Percentiles rank a stretch among this genome's conserved stretches.
Conservation (phyloP, 37 sponge, comb jelly and placozoan genomes). For the Cliona cf. orientalis region DNA sequence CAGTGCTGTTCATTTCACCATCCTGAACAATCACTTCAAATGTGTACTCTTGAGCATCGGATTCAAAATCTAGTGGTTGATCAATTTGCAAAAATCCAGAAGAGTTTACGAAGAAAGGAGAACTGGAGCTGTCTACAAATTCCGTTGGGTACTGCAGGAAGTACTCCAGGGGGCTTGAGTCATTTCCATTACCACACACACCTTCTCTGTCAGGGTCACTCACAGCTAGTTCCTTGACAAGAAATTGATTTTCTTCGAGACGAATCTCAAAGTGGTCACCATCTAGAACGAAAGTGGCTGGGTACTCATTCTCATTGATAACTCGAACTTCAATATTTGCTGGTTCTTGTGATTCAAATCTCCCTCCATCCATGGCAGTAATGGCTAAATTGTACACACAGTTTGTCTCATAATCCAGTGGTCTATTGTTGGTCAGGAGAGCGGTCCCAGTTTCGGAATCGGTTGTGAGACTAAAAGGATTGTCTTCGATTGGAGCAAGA, state of each 20-base stretch:
- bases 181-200: neutral
- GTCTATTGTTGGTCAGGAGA: conserved; percentile 24
- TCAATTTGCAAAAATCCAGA: conserved; percentile 20
- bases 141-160: neutral
- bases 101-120: neutral
- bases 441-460: conserved; percentile 25
- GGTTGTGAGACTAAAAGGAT: conserved; percentile 38
- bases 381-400: conserved; percentile 15
- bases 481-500: conserved; percentile 27
- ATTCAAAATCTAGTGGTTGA: conserved; percentile 30
- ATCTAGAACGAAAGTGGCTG: conserved; percentile 17
- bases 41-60: neutral
- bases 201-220: conserved; percentile 27
- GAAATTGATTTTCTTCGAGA: conserved; percentile 37
- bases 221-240: neutral
- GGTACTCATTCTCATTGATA: conserved; percentile 40
- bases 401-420: conserved; percentile 52
- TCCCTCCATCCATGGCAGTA: conserved; percentile 43
- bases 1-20: conserved; percentile 1
- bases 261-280: neutral
- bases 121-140: neutral
- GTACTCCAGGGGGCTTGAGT: neutral
- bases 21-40: conserved; percentile 10
- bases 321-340: conserved; percentile 31
- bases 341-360: conserved; percentile 26